A percentile compares a stretch with the other conserved stretches of the same genome.
These are phyloP conservation scores for Periophthalmus magnuspinnatus DNA, from an alignment of 2,797 vertebrate genomes.

Conservation along the genomic window DNA sequence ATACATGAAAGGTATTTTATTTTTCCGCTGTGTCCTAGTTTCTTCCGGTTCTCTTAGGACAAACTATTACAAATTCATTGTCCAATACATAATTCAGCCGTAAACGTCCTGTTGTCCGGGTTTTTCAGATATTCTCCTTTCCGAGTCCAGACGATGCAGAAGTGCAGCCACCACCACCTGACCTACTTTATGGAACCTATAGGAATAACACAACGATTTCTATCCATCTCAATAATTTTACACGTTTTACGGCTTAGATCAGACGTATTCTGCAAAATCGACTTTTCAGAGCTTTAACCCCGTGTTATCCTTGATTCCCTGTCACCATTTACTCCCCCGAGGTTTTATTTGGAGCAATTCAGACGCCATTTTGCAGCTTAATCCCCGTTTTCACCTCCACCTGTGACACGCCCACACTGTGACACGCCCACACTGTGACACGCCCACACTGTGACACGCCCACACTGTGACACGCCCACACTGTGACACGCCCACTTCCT, in stretches of 20 bases:
- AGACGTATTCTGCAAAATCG: too few relatives aligned
- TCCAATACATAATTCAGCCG: not conserved
- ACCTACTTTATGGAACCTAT: not conserved
- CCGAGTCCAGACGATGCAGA: not conserved
- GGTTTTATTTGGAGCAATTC: too few relatives aligned
- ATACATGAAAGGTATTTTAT: not conserved
- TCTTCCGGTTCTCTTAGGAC: not conserved
- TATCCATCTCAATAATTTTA: not conserved
- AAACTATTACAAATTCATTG: not conserved
- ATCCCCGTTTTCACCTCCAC: too few relatives aligned
- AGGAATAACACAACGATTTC: not conserved
- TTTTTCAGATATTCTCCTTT: not conserved
- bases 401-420: too few relatives aligned
- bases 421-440: too few relatives aligned
- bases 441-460: too few relatives aligned
- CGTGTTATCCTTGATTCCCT: too few relatives aligned
- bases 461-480: too few relatives aligned
- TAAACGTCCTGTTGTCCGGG: not conserved
- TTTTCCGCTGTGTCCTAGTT: slow-evolving; percentile 1
- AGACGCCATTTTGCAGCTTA: too few relatives aligned
- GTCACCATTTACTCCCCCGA: too few relatives aligned
- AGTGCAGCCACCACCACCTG: not conserved
- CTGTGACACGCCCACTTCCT: too few relatives aligned
- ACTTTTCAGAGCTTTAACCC: too few relatives aligned
- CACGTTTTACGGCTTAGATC: not conserved